Conservation (phyloP, 2,113 vertebrate genomes). For the Aptenodytes patagonicus region DNA sequence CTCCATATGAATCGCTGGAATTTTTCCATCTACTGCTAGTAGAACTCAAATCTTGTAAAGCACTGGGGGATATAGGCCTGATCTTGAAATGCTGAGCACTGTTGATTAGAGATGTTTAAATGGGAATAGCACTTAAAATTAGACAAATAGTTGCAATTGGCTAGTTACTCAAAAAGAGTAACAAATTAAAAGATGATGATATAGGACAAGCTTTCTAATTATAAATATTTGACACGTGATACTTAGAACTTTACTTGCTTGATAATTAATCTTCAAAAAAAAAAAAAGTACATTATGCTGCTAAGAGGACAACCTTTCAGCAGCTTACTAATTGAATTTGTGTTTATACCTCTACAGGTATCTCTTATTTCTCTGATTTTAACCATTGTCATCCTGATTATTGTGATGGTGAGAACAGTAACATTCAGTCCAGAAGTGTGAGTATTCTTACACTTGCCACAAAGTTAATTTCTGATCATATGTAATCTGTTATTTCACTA, state of each 20-base stretch:
- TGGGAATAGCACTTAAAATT: background rate
- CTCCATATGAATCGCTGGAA: background rate
- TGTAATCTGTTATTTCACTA: background rate
- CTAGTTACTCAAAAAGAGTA: background rate
- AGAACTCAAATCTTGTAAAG: background rate
- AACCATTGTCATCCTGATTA: constrained; percentile 82
- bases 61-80: background rate
- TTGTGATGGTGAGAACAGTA: constrained; percentile 80
- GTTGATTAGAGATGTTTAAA: background rate
- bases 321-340: background rate
- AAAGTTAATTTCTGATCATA: background rate
- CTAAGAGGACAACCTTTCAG: background rate
- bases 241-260: background rate
- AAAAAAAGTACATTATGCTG: background rate
- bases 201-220: background rate
- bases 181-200: background rate
- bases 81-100: background rate
- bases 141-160: background rate
- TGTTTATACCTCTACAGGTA: constrained; percentile 75
- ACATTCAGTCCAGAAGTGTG: constrained; percentile 86
- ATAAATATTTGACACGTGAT: background rate
- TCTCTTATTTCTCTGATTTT: constrained; percentile 89
- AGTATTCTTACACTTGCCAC: constrained; percentile 45
- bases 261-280: background rate
- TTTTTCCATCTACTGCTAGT: background rate